These are phyloP conservation scores for Parazoanthus atlanticus DNA, from an alignment of 92 coral and sea anemone species.

Conservation along the genomic window DNA sequence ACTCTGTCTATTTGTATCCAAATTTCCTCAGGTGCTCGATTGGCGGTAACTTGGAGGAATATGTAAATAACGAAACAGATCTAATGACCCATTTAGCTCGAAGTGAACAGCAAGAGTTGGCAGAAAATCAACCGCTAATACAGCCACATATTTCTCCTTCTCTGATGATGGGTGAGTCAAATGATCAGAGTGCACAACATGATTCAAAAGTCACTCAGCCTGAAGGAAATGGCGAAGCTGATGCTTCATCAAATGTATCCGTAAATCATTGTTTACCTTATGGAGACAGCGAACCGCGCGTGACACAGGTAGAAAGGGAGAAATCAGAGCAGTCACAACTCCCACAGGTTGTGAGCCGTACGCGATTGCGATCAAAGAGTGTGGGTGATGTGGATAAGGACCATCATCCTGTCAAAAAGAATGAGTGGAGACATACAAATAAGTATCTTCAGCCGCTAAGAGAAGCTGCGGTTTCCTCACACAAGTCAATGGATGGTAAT, in stretches of 20 bases:
- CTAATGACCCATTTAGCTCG: not conserved
- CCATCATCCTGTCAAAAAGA: not conserved
- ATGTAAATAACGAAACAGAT: not conserved
- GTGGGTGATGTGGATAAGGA: not conserved
- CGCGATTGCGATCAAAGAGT: slow-evolving; percentile 12
- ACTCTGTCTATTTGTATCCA: not conserved
- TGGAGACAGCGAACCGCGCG: not conserved
- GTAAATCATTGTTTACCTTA: not conserved
- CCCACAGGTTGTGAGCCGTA: not conserved
- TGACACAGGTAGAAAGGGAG: not conserved
- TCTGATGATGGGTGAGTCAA: not conserved
- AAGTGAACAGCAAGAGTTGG: not conserved
- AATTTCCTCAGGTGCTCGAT: not conserved
- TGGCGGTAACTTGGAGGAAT: slow-evolving; percentile 25
- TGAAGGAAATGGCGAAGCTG: not conserved
- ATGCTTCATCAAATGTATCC: not conserved
- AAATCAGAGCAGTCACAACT: not conserved
- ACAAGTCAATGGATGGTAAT: not conserved
- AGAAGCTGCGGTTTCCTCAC: not conserved
- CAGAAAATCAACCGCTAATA: not conserved
- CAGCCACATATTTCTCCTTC: not conserved
- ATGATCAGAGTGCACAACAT: not conserved
- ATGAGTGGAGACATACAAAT: not conserved
- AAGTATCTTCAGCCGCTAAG: not conserved
- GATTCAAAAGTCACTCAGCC: not conserved